Evolutionary conservation across 2,888 invertebrate species (phyloP), one percentile per base, ranked within the genome.

Genomic region (Acheta domesticus): DNA sequence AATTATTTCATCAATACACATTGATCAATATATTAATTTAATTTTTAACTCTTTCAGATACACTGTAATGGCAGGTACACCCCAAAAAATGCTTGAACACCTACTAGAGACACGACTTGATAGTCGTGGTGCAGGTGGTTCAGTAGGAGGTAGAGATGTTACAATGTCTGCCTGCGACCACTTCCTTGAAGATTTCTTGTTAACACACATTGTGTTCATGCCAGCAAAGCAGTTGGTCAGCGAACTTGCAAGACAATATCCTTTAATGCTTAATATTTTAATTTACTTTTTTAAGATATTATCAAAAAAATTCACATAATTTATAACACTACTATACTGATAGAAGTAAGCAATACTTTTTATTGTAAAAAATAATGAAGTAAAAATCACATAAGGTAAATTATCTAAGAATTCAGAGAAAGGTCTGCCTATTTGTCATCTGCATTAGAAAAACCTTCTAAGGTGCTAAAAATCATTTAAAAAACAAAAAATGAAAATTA

Each of bases 81-180:
- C 95, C 75, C 92, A 93, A 85, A 95, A 96, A 87, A 95, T 95
- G 92, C 86, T 96, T 83, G 95, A 96, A 86, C 94, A 96, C 87
- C 88, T 96, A 77, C 87, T 96, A 83, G 95, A 95, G 86, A 94
- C 94, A 19, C 88, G 94, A 80, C 88, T 94, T 83, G 93, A 93
- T 83, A 90, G 90, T 82, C 85, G 86, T 16, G 87, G 90, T 82
- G 88, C 89, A 80, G 82, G 82, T 11, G 89, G 87, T 83, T 74
- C 75, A 36, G 78, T 81, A 4, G 88, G 86, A 80, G 86, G 84
- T 1, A 85, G 86, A 11, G 89, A 89, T 83, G 85, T 86, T 79
- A 84, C 86, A 12, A 79, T 79, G 19, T 84, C 86, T 14, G 86
- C 87, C 76, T 89, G 91, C 85, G 94, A 94, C 88, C 92, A 92